Percentiles rank a stretch among this genome's conserved stretches.
Conservation (phyloP, 2,888 invertebrate species). For the Ctenicera cuprea region DNA sequence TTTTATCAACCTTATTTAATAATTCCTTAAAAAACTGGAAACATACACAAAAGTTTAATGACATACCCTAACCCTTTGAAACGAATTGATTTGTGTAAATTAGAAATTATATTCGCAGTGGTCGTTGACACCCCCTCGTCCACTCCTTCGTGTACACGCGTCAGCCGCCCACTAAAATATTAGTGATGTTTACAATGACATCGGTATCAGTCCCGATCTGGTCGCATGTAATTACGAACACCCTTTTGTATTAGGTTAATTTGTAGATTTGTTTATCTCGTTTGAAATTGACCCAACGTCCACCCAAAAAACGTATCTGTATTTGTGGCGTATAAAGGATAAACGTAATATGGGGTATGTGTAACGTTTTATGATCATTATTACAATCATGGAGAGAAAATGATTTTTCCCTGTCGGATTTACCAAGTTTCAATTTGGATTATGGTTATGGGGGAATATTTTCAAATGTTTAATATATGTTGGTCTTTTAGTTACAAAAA, state of each 20-base stretch:
- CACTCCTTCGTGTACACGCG: constrained; percentile 34
- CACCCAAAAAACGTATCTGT: constrained; percentile 14
- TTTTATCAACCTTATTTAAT: too few relatives aligned
- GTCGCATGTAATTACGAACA: constrained; percentile 36
- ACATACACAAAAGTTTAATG: constrained; percentile 19
- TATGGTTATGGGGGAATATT: too few relatives aligned
- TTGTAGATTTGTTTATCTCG: constrained; percentile 48
- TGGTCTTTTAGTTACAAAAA: too few relatives aligned
- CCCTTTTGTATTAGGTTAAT: constrained; percentile 49
- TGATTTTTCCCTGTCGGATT: too few relatives aligned
- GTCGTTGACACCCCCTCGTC: constrained; percentile 14
- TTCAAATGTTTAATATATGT: too few relatives aligned
- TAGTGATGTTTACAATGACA: constrained; percentile 29
- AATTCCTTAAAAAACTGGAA: background rate
- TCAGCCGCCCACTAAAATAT: constrained; percentile 42
- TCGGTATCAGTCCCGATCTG: constrained; percentile 32
- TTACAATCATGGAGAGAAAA: too few relatives aligned
- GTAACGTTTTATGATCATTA: background rate
- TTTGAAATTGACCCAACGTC: constrained; percentile 36
- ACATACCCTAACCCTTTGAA: constrained; percentile 40
- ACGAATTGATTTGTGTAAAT: constrained; percentile 52
- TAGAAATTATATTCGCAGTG: constrained; percentile 47
- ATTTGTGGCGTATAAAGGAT: background rate
- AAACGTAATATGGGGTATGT: background rate
- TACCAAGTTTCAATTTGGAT: too few relatives aligned